Base-by-base conservation (phyloP, 2,113 vertebrate species). In the Charina bottae region DNA sequence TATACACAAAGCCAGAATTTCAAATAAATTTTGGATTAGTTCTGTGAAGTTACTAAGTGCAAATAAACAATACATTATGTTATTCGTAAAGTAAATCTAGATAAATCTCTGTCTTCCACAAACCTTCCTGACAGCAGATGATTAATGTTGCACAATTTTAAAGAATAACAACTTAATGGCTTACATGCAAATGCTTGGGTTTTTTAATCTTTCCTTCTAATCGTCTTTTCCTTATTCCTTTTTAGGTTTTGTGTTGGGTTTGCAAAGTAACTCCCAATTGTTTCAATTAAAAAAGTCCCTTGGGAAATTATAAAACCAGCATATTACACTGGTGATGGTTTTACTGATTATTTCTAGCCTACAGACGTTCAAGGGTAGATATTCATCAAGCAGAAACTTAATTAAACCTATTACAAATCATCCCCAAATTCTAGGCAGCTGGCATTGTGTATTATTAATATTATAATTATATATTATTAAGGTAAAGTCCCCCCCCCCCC, bases 91-190 rank as follows among this genome's bases (percentile, higher is more conserved):
- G 37, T 28, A 89, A 37, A 55, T 37, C 53, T 9, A n/a, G 28
- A 15, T 72, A 55, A 24, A 55, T 78, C 26, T 13, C 21, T 90
- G 2, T 26, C 6, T 78, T 46, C 90, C 54, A 9, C 3, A 93
- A 94, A 93, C 55, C 54, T 91, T 91, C 60, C 94, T 68, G 53
- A 60, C 23, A 28, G 84, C 85, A 92, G 85, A 23, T 11, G 28
- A 54, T 91, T 93, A 90, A 90, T 88, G 64, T 46, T 87, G 62
- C 4, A 6, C 49, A 87, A n/a, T 9, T 33, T 3, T 33, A 54
- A 26, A 95, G 23, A 26, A 9, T 90, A 12, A 11, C 13, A 94
- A 89, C 1, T 42, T 0, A 88, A 42, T 2, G 58, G 2, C 7
- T 46, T 90, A 54, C 11, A 83, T 15, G 12, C 26, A 64, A 64